Percentiles rank a stretch among this genome's conserved stretches.
Conservation (phyloP, 2,888 invertebrate genomes). For the Eilema sororculum region DNA sequence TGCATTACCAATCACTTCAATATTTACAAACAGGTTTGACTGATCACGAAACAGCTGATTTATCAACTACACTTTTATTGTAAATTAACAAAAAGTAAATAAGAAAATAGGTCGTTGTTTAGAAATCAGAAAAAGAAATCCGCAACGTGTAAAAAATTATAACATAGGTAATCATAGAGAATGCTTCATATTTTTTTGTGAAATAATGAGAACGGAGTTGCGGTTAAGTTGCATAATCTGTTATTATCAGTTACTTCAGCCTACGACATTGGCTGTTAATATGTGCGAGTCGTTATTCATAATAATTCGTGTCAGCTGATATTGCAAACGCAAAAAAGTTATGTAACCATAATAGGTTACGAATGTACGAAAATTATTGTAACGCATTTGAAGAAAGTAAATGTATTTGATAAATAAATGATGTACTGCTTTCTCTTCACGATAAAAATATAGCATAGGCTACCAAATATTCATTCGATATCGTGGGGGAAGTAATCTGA, state of each 20-base stretch:
- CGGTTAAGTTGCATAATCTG: conserved; percentile 15
- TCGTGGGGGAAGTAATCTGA: neutral
- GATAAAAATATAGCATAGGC: conserved; percentile 1
- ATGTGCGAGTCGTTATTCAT: neutral
- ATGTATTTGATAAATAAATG: conserved; percentile 25
- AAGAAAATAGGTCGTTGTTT: conserved; percentile 2
- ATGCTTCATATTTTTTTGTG: neutral
- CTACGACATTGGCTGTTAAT: neutral
- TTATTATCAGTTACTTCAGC: conserved; percentile 2
- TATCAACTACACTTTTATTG: neutral
- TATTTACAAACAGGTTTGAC: neutral
- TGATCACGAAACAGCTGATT: conserved; percentile 4
- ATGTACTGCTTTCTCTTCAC: conserved; percentile 44
- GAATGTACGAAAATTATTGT: conserved; percentile 27
- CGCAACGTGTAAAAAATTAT: neutral
- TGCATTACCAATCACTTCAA: neutral
- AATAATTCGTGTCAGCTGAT: conserved; percentile 6
- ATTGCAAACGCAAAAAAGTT: conserved; percentile 1
- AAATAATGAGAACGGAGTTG: conserved; percentile 4
- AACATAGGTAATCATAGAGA: neutral
- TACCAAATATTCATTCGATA: neutral
- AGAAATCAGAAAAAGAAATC: conserved; percentile 1
- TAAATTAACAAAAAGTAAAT: neutral
- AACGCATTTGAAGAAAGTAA: conserved; percentile 36
- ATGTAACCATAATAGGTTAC: conserved; percentile 4